phyloP scores from a whole-genome alignment of 2,888 invertebrate genomes.

The Meteorus colon region DNA sequence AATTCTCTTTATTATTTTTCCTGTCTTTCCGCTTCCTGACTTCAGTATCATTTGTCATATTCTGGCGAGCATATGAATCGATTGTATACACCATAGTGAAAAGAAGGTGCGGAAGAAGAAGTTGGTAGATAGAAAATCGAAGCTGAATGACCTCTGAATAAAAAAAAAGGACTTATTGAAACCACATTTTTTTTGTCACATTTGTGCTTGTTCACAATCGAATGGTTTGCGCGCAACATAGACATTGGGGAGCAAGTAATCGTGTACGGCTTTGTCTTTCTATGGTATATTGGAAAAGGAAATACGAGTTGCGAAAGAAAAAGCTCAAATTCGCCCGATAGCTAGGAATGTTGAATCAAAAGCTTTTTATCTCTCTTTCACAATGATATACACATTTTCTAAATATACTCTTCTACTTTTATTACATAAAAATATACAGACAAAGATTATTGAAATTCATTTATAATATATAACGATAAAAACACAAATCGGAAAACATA shows the following conservation, averaged over 20 bases:
- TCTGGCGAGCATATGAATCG: conserved; percentile 6
- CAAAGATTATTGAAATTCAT: no score
- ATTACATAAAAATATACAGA: no score
- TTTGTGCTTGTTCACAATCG: not conserved
- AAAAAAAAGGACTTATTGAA: conserved; percentile 3
- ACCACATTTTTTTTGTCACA: conserved; percentile 14
- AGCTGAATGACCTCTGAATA: not conserved
- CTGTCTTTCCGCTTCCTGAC: not conserved
- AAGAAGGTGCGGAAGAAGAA: not conserved
- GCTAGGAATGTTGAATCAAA: no score
- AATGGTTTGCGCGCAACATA: not conserved
- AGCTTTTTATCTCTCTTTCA: no score
- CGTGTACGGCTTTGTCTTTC: no score
- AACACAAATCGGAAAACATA: not conserved
- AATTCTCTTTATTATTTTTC: not conserved
- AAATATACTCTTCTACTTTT: no score
- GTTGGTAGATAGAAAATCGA: not conserved
- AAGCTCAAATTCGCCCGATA: no score
- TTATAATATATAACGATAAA: no score
- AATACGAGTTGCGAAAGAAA: no score
- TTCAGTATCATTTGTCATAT: conserved; percentile 19
- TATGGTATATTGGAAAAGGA: no score
- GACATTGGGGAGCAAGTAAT: not conserved
- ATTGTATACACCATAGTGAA: not conserved
- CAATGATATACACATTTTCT: no score